Conservation (phyloP, 2,888 invertebrate species). For the Mycogona germanica region DNA sequence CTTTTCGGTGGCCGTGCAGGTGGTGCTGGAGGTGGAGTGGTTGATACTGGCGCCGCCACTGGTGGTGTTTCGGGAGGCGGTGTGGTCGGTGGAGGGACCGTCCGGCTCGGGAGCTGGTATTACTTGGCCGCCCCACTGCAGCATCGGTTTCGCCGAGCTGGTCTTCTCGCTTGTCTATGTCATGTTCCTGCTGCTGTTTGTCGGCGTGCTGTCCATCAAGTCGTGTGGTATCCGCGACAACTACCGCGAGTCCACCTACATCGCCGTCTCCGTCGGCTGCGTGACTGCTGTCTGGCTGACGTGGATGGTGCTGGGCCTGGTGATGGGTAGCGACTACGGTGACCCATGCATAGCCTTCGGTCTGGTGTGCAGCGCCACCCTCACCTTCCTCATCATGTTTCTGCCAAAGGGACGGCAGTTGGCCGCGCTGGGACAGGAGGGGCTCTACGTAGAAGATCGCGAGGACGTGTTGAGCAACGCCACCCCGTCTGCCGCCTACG, state of each 20-base stretch:
- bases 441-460: constrained; percentile 59
- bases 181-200: constrained; percentile 69
- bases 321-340: constrained; percentile 48
- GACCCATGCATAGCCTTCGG: constrained; percentile 79
- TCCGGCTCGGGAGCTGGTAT: constrained; percentile 46
- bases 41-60: constrained; percentile 33
- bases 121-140: constrained; percentile 38
- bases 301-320: constrained; percentile 64
- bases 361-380: constrained; percentile 65
- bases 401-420: constrained; percentile 77
- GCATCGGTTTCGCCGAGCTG: constrained; percentile 38
- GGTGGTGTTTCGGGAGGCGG: constrained; percentile 27
- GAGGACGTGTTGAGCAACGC: constrained; percentile 14
- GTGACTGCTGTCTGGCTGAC: constrained; percentile 76
- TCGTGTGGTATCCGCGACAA: constrained; percentile 79
- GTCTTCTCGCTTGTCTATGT: constrained; percentile 68
- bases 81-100: constrained; percentile 43
- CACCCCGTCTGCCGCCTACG: constrained; percentile 54
- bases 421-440: constrained; percentile 83
- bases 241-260: constrained; percentile 84
- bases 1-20: constrained; percentile 80
- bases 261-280: constrained; percentile 74
- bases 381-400: constrained; percentile 86
- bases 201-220: constrained; percentile 68
- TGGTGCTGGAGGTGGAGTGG: constrained; percentile 36